A percentile compares a stretch with the other conserved stretches of the same genome.
Evolutionary conservation across 2,113 vertebrate genomes (phyloP).

Genomic region (Psettodes erumei): DNA sequence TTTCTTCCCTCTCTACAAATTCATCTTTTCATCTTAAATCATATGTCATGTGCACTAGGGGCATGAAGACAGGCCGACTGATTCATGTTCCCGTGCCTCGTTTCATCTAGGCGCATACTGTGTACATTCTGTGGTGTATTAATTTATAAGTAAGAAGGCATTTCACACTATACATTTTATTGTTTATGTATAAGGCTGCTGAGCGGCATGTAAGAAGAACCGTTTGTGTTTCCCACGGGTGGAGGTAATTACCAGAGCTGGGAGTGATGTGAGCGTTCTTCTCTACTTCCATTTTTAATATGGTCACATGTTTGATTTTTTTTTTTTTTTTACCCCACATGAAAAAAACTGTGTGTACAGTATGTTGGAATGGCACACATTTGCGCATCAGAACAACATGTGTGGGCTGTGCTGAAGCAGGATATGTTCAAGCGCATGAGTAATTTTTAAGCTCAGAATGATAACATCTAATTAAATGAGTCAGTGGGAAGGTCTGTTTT

Average conservation of each 20-base stretch:
- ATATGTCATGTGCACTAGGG: constrained; percentile 30
- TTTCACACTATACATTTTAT: constrained; percentile 38
- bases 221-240: constrained; percentile 37
- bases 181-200: constrained; percentile 51
- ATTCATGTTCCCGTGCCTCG: constrained; percentile 33
- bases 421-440: constrained; percentile 61
- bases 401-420: constrained; percentile 56
- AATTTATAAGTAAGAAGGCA: constrained; percentile 54
- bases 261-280: constrained; percentile 17
- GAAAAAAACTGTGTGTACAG: constrained; percentile 38
- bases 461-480: constrained; percentile 77
- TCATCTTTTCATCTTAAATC: constrained; percentile 62
- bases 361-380: constrained; percentile 44
- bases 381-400: constrained; percentile 44
- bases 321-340: constrained; percentile 12
- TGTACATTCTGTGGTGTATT: constrained; percentile 52
- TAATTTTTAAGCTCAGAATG: constrained; percentile 59
- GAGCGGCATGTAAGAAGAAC: constrained; percentile 34
- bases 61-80: constrained; percentile 20
- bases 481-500: constrained; percentile 64
- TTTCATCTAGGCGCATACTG: constrained; percentile 46
- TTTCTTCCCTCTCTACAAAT: constrained; percentile 52
- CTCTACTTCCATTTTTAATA: constrained; percentile 43
- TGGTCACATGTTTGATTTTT: constrained; percentile 32
- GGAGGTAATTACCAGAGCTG: constrained; percentile 36